Evolutionary conservation across 2,113 vertebrate genomes (phyloP).

Genomic region (Panurus biarmicus): DNA sequence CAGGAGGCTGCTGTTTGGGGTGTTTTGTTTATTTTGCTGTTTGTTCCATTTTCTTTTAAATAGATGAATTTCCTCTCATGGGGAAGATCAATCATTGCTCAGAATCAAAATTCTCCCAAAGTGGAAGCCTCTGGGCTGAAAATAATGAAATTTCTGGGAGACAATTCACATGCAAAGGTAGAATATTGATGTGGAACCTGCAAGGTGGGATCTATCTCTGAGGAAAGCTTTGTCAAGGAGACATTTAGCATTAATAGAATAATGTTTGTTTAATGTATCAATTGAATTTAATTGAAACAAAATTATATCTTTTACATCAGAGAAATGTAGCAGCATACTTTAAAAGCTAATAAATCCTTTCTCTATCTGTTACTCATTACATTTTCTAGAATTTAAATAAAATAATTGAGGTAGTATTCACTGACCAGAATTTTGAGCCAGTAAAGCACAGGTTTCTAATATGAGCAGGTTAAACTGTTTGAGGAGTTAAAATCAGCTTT

Average conservation of each 20-base stretch:
- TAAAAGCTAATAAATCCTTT: neutral
- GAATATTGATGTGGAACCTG: neutral
- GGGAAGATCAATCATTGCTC: neutral
- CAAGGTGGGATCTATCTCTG: neutral
- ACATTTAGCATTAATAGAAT: neutral
- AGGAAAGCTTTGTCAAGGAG: neutral
- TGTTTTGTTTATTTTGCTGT: neutral
- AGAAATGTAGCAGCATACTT: neutral
- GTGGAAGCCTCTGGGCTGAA: neutral
- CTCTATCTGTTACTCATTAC: neutral
- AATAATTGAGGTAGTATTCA: neutral
- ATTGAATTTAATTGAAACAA: neutral
- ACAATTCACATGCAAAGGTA: neutral
- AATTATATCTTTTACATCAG: neutral
- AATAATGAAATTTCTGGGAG: neutral
- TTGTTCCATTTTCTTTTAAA: neutral
- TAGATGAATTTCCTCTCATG: neutral
- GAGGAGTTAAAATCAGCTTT: neutral
- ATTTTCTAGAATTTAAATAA: neutral
- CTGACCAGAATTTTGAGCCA: neutral
- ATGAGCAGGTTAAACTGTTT: neutral
- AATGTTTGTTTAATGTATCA: neutral
- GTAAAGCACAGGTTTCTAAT: neutral
- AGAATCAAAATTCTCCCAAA: neutral
- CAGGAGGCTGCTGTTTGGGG: neutral